Conservation (phyloP, 30 jellyfish, hydroid and myxozoan species). For the Nemopilema nomurai region DNA sequence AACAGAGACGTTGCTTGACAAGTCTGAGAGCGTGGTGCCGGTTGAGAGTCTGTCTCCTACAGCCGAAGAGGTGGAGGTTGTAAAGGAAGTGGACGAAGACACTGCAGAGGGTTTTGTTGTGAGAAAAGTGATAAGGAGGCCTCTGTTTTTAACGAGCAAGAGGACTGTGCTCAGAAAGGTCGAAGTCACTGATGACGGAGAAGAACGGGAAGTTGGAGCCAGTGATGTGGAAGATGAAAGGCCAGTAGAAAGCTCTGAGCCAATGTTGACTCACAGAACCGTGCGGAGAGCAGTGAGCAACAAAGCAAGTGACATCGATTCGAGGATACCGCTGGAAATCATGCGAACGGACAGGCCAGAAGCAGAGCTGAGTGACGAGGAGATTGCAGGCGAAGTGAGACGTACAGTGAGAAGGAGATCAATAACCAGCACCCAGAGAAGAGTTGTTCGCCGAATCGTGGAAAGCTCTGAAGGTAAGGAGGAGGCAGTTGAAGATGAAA, state of each 20-base stretch:
- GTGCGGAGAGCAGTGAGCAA: conserved; percentile 69
- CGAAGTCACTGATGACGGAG: conserved; percentile 33
- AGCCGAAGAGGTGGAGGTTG: conserved; percentile 11
- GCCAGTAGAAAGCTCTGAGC: conserved; percentile 49
- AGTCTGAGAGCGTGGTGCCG: conserved; percentile 72
- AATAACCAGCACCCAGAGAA: conserved; percentile 63
- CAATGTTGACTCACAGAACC: conserved; percentile 48
- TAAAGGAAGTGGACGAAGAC: conserved; percentile 28
- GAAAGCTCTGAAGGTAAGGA: conserved; percentile 36
- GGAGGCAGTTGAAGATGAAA: conserved; percentile 52
- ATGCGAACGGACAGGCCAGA: conserved; percentile 74
- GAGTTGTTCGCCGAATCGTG: conserved; percentile 72
- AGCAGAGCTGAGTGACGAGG: conserved; percentile 60
- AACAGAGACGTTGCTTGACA: conserved; percentile 62
- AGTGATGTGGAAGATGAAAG: conserved; percentile 48
- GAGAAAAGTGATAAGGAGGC: conserved; percentile 68
- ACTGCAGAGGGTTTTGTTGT: conserved; percentile 34
- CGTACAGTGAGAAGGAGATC: conserved; percentile 77
- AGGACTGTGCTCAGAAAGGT: conserved; percentile 62
- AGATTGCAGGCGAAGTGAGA: conserved; percentile 59
- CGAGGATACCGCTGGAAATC: conserved; percentile 58
- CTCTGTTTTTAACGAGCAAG: conserved; percentile 73
- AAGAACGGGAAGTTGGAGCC: conserved; percentile 47
- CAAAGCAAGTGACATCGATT: conserved; percentile 30
- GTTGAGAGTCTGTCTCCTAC: conserved; percentile 19